A percentile compares a stretch with the other conserved stretches of the same genome.
phyloP scores from a whole-genome alignment of 2,113 vertebrate genomes.

The Sylvilagus bachmani region DNA sequence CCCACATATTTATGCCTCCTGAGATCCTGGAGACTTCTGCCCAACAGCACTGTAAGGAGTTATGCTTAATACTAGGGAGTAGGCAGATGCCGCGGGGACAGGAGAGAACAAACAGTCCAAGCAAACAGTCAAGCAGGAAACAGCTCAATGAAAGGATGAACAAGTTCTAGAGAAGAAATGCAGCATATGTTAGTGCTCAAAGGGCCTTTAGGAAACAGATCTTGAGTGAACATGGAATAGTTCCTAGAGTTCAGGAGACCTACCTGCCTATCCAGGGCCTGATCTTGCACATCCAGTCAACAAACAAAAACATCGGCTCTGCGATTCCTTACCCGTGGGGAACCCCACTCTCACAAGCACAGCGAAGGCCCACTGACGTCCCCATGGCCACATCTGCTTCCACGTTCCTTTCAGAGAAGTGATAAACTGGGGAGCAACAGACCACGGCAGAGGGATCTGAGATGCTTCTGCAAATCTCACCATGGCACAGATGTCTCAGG shows the following conservation, averaged over 20 bases:
- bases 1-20: not conserved
- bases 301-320: constrained; percentile 14
- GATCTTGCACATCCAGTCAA: not conserved
- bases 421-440: not conserved
- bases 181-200: not conserved
- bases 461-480: not conserved
- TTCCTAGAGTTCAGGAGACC: constrained; percentile 15
- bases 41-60: not conserved
- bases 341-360: not conserved
- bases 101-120: not conserved
- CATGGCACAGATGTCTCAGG: not conserved
- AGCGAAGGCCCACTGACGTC: not conserved
- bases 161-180: not conserved
- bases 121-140: constrained; percentile 44
- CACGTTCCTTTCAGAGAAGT: constrained; percentile 53
- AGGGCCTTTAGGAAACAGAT: not conserved
- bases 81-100: not conserved
- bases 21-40: not conserved
- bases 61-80: not conserved
- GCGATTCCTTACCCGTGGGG: not conserved
- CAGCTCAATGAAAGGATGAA: not conserved
- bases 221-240: not conserved
- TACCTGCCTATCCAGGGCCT: not conserved
- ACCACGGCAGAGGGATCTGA: not conserved
- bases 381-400: not conserved